Base-by-base conservation (phyloP, 2,888 invertebrate genomes). In the Ennomos fuscantarius region DNA sequence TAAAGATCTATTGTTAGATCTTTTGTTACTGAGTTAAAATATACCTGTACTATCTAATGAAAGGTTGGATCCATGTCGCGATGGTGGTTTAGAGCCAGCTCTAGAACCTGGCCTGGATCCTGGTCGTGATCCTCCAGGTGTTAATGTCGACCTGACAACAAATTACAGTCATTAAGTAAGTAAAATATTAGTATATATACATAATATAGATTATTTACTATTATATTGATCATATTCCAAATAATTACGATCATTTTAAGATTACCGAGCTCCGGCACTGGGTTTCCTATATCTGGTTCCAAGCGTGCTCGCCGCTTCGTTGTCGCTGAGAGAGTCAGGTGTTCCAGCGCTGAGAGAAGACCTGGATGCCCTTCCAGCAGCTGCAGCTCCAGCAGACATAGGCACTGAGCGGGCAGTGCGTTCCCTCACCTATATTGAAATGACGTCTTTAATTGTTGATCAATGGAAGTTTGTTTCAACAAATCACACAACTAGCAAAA, bases 401-500 rank as follows among this genome's bases (percentile, higher is more conserved):
- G 98, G 98, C 68, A 97, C 96, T 55, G 98, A 98, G 73, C 98
- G 95, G 60, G 94, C 96, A 41, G 98, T 98, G 76, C 98, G 95
- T 91, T 99, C 99, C 76, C 98, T 95, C 60, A 98, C 97, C 98
- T 98, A 91, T 52, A 66, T 56, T 59, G 37, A 60, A 62, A 56
- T 57, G 24, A 49, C 48, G 48, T 49, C 52, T 55, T 58, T 8
- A 42, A 33, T 42, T 33, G 0, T 24, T n/a, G 8, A 9, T 45
- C 33, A 10, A 9, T 1, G 6, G 6, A 13, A 12, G 13, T 1
- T n/a, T 5, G 9, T 10, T 12, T 13, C 8, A 39, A 44, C 3
- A 40, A 2, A 50, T 36, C 50, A 56, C 50, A 56, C 55, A 10
- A 11, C 11, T 33, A 37, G 36, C 56, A 41, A 50, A 55, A 49